These are phyloP conservation scores for Tokudaia muenninki DNA, from an alignment of 2,797 vertebrate genomes.

Conservation along the genomic window DNA sequence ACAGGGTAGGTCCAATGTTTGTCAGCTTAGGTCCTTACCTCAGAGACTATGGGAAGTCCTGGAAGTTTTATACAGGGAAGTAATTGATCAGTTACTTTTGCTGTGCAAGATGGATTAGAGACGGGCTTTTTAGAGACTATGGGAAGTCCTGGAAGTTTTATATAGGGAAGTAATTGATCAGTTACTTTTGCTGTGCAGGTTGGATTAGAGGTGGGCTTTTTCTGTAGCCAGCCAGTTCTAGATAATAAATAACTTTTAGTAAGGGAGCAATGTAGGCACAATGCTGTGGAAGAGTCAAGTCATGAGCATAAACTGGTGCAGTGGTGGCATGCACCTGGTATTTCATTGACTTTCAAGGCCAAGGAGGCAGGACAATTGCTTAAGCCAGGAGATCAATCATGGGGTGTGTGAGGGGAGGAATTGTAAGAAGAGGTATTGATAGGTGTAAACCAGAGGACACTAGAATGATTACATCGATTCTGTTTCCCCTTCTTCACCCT, in stretches of 20 bases:
- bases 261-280: not conserved
- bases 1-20: not conserved
- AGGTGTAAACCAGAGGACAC: not conserved
- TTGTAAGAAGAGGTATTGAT: not conserved
- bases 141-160: conserved; percentile 30
- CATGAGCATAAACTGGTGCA: not conserved
- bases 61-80: not conserved
- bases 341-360: not conserved
- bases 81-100: not conserved
- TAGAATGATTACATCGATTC: not conserved
- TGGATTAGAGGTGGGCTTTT: not conserved
- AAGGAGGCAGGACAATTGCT: not conserved
- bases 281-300: not conserved
- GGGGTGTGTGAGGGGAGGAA: rapidly evolving
- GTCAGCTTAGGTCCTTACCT: not conserved
- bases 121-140: not conserved
- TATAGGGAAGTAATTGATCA: not conserved
- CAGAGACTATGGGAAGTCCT: not conserved
- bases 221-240: conserved; percentile 4
- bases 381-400: not conserved
- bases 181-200: not conserved
- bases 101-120: not conserved
- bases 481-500: not conserved
- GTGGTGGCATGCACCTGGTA: not conserved
- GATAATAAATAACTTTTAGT: not conserved